Evolutionary conservation across 2,888 invertebrate species (phyloP), one percentile per base, ranked within the genome.

Genomic region (Enchytraeus crypticus): DNA sequence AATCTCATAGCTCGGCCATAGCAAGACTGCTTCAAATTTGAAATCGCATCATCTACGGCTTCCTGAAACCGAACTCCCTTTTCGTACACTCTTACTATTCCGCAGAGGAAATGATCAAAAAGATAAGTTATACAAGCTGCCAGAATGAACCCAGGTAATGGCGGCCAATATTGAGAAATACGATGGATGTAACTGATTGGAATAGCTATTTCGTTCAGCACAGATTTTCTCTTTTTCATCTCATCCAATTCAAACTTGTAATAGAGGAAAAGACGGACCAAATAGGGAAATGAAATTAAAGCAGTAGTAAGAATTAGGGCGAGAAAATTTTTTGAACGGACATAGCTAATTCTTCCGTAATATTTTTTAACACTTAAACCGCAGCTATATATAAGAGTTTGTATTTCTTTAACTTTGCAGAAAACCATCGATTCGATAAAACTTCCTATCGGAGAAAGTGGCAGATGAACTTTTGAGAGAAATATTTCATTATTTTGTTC

Each of bases 161-260:
- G 77, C 0, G 73, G 63, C 21, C 66, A 34, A 47, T 66, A 66
- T 46, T 66, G 66, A 53, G 66, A 43, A 26, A 66, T 29, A 8
- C 64, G 57, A 51, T 74, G 64, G 33, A 62, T 67, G 51, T 62
- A 67, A 8, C 26, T 18, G 32, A 58, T 30, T 8, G 30, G 51
- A 23, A 75, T 60, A 4, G 69, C 69, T 1, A 73, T 56, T 2
- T 61, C 43, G 0, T 57, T 45, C 4, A 71, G 65, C 2, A 71
- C 66, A 1, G 46, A 33, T 11, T 67, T 59, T 8, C 76, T 59
- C 3, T 62, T 38, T 2, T 43, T 18, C 18, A 75, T 64, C 62
- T 75, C 75, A 3, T 71, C 67, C 29, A 72, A 62, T 61, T 77
- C 77, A 51, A 71, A 76, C 32, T 66, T 62, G 63, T 73, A 76